Conservation (phyloP, 2,888 invertebrate species). For the Minunthozetes semirufus region DNA sequence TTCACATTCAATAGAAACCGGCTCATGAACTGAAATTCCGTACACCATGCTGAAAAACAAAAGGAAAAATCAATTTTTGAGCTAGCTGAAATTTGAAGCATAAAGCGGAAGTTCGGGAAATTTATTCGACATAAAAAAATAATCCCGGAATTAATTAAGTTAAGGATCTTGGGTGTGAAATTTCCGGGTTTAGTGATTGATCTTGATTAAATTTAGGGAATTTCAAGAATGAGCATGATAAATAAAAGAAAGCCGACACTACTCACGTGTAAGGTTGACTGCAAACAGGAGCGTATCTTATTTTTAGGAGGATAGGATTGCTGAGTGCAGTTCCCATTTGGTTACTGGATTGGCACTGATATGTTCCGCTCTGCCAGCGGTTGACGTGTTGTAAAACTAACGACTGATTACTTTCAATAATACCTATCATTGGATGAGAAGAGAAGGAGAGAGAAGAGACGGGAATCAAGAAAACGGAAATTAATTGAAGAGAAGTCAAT, state of each 20-base stretch:
- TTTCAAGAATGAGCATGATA: too few species aligned
- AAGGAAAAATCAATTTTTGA: background rate
- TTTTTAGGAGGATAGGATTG: slow-evolving; percentile 34
- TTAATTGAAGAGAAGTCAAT: background rate
- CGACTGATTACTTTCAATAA: slow-evolving; percentile 39
- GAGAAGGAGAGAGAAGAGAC: too few species aligned
- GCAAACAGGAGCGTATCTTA: slow-evolving; percentile 39
- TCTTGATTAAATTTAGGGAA: too few species aligned
- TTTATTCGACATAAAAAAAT: too few species aligned
- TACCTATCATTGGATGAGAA: slow-evolving; percentile 23
- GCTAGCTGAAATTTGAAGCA: too few species aligned
- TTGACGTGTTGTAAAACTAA: slow-evolving; percentile 38
- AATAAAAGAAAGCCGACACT: too few species aligned
- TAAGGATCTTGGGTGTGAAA: too few species aligned
- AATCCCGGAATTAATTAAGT: too few species aligned
- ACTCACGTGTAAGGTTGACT: slow-evolving; percentile 36
- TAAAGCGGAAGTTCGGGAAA: too few species aligned
- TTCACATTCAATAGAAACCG: slow-evolving; percentile 37
- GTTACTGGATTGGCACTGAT: slow-evolving; percentile 39
- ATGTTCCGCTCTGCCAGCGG: slow-evolving; percentile 37
- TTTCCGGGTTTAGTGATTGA: too few species aligned
- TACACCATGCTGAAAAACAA: slow-evolving; percentile 34
- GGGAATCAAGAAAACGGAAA: background rate
- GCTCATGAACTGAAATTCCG: slow-evolving; percentile 34
- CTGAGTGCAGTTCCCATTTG: slow-evolving; percentile 37